Base-by-base conservation (phyloP, 1,140 invertebrate species). In the Pseudomyrmex concolor region DNA sequence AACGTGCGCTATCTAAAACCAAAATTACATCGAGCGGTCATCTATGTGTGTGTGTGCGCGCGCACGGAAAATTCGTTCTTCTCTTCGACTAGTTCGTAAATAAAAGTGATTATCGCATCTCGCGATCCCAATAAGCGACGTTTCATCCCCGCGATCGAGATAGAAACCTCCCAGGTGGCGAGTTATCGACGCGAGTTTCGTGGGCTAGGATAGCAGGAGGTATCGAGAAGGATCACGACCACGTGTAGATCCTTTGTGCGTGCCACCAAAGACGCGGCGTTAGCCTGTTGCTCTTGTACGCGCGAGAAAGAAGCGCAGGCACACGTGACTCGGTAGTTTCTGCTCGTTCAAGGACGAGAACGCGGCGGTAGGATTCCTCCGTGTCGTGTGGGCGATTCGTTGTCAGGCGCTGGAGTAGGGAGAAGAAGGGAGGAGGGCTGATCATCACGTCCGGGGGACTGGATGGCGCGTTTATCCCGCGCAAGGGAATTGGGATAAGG, bases 401-500 rank as follows among this genome's bases (percentile, higher is more conserved):
- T 34, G 34, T 34, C 5, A 34, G 5, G 34, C 34, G 34, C 34
- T n/a, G 34, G 34, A 34, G 34, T 34, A 34, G 34, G 34, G 34
- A 34, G 34, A 34, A 34, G 34, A 34, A 0, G 34, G 5, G 34
- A 34, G 63, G 48, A 22, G 25, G 50, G 10, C 48, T 25, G 19
- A 59, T 57, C 68, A 84, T 87, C 72, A 63, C n/a, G 3, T 19
- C 1, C 74, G 63, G 50, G 10, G 50, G 25, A 25, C 45, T 17
- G 54, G 57, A 34, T 51, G n/a, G n/a, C 66, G 12, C 70, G 84
- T 91, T 34, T 91, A 90, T 89, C 89, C 82, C 76, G 89, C 82
- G 77, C 81, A 83, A 89, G 57, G 87, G 88, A 91, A 88, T 90
- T 91, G 92, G 92, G 92, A 94, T 93, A 92, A 93, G 90, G 89